Evolutionary conservation across 2,113 vertebrate genomes (phyloP).

Genomic region (Gymnorhina tibicen): DNA sequence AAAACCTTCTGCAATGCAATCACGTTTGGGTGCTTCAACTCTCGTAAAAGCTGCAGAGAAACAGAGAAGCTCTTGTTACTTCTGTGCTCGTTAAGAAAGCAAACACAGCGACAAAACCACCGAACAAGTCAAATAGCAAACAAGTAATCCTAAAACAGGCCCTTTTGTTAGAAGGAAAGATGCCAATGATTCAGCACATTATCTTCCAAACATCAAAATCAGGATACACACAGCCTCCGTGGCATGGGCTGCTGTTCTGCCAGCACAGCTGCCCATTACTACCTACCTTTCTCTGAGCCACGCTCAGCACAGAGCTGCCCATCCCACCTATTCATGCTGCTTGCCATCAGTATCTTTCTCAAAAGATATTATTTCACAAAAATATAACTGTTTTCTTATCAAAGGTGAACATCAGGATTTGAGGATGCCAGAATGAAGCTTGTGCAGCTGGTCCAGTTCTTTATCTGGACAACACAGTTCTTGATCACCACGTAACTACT

Average conservation of each 20-base stretch:
- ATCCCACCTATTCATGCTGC: neutral
- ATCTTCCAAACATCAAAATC: neutral
- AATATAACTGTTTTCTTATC: neutral
- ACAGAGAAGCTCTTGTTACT: constrained; percentile 28
- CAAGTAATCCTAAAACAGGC: neutral
- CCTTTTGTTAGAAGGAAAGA: neutral
- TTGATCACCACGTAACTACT: neutral
- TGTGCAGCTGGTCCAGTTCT: neutral
- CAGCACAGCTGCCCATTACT: neutral
- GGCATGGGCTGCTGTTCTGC: neutral
- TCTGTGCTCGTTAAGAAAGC: neutral
- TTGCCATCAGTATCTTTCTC: neutral
- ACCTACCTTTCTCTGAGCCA: neutral
- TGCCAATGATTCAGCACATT: neutral
- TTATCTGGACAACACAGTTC: neutral
- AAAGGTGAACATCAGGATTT: neutral
- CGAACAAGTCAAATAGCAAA: neutral
- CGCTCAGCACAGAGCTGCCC: neutral
- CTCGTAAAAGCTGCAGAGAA: constrained; percentile 82
- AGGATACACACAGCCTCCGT: accelerated
- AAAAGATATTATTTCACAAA: neutral
- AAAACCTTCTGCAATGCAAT: constrained; percentile 91
- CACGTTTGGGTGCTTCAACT: constrained; percentile 89
- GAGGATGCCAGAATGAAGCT: neutral
- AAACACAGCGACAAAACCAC: neutral